Percentiles rank a stretch among this genome's conserved stretches.
Conservation (phyloP, 2,113 vertebrate species). For the Piaya cayana region DNA sequence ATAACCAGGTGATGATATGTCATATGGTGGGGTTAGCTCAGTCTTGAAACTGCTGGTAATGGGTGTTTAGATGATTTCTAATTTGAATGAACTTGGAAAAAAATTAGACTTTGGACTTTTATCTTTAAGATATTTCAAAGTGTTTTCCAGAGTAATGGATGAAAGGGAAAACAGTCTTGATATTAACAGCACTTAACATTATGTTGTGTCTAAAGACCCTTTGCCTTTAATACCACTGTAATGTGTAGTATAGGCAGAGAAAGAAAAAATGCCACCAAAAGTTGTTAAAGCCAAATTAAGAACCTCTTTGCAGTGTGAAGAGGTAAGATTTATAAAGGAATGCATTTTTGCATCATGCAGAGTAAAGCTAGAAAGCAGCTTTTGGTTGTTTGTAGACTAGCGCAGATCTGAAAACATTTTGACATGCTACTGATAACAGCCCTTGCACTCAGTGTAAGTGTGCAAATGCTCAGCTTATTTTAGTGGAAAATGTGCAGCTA, state of each 20-base stretch:
- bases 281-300: neutral
- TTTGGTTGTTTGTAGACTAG: neutral
- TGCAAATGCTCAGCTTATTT: neutral
- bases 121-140: neutral
- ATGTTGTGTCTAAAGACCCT: neutral
- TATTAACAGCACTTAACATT: neutral
- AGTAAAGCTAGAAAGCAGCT: neutral
- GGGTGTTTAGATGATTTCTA: neutral
- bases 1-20: neutral
- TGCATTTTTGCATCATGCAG: neutral
- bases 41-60: neutral
- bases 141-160: neutral
- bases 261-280: neutral
- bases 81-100: neutral
- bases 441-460: too few relatives aligned
- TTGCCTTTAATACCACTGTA: neutral
- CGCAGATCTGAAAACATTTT: neutral
- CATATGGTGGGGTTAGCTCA: neutral
- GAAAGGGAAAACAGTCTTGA: neutral
- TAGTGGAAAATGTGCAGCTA: neutral
- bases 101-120: neutral
- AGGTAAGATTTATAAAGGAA: neutral
- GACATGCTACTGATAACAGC: fast-evolving
- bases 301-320: neutral
- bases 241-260: neutral